phyloP scores from a whole-genome alignment of 2,113 vertebrate genomes.

The Neogale vison region DNA sequence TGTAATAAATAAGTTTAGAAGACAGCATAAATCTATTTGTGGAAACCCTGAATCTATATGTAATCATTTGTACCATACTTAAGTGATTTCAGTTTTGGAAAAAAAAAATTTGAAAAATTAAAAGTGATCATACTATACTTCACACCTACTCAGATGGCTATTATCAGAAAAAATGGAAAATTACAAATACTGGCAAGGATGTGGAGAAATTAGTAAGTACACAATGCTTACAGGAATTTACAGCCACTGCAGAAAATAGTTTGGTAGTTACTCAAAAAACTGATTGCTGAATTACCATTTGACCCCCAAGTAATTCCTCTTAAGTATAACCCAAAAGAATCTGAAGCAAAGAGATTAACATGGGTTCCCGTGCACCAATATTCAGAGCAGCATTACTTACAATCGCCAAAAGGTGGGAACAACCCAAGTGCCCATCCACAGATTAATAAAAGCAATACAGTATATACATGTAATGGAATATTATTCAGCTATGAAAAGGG shows the following conservation, averaged over 20 bases:
- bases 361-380: background rate
- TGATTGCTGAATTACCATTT: background rate
- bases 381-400: background rate
- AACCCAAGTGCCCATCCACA: background rate
- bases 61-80: background rate
- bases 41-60: background rate
- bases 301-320: background rate
- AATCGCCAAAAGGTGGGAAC: background rate
- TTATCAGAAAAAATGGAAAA: background rate
- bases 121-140: background rate
- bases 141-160: background rate
- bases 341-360: background rate
- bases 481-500: background rate
- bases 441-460: background rate
- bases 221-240: background rate
- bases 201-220: background rate
- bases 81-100: background rate
- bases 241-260: background rate
- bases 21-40: background rate
- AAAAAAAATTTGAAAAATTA: background rate
- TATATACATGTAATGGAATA: background rate
- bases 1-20: background rate
- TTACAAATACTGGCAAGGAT: background rate
- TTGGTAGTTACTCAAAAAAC: background rate
- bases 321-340: background rate